Percentiles rank a stretch among this genome's conserved stretches.
Conservation (phyloP, 1,140 invertebrate genomes). For the Drosophila biarmipes region DNA sequence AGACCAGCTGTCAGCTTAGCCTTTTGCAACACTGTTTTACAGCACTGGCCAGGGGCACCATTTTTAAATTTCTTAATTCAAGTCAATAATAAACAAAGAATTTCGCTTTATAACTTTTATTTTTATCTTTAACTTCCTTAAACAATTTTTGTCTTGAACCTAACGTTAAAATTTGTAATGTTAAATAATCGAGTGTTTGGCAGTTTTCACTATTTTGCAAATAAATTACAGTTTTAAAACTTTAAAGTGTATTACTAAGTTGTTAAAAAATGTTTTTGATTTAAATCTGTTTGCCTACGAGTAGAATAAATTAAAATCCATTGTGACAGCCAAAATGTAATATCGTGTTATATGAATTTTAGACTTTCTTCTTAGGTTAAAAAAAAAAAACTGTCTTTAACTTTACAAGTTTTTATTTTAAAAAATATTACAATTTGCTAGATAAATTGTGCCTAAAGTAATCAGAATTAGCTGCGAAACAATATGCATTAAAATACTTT, state of each 20-base stretch:
- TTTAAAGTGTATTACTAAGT: background rate
- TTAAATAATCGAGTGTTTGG: constrained; percentile 1
- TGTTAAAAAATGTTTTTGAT: background rate
- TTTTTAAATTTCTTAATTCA: background rate
- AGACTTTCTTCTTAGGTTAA: background rate
- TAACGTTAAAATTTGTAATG: background rate
- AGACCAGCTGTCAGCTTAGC: background rate
- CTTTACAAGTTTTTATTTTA: constrained; percentile 77
- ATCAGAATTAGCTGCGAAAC: constrained; percentile 63
- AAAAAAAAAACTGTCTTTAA: constrained; percentile 30
- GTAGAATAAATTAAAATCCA: background rate
- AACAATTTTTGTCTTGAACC: constrained; percentile 1
- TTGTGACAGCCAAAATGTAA: background rate
- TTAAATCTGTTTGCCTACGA: too few species aligned
- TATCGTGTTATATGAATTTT: background rate
- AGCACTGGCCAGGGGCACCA: constrained; percentile 4
- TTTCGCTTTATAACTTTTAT: constrained; percentile 5
- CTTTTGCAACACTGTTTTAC: background rate
- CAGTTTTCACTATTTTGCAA: background rate
- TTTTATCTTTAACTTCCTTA: background rate
- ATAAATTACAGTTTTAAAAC: background rate
- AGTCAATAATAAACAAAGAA: too few species aligned
- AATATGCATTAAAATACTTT: constrained; percentile 74
- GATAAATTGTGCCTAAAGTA: constrained; percentile 78
- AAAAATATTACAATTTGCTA: constrained; percentile 80